Base-by-base conservation (phyloP, 2,888 invertebrate species). In the Imbricaverruca yamaguchii region DNA sequence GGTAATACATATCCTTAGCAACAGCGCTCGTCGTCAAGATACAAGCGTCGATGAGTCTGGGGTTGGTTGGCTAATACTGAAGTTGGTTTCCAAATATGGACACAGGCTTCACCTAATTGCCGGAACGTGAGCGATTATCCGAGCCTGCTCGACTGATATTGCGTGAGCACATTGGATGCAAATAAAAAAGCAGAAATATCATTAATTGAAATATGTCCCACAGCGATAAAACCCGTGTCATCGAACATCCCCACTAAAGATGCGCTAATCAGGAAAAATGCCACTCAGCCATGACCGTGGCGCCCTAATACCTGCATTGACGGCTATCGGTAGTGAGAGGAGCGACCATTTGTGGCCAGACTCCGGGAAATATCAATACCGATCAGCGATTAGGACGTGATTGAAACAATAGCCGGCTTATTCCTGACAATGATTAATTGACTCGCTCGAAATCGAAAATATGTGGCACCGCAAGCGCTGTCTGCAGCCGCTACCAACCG, bases 321-420 rank as follows among this genome's bases (percentile, higher is more conserved):
- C 25, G 39, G 25, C 23, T 25, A 67, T 15, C 69, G 3, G 15
- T 15, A 39, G 25, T 23, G 69, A 15, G 69, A 12, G 39, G 25
- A 25, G 15, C 15, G 39, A 13, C 69, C 69, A 69, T 69, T 69
- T 25, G 39, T 25, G 69, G 39, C 69, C 7, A 39, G 1, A 15
- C 6, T 7, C 15, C 13, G 13, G 69, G 69, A 69, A 69, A 69
- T 69, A 25, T 69, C 39, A 25, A 6, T 61, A 15, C 15, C 39
- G 23, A 69, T 69, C 69, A 39, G 15, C 15, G 69, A 69, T 69
- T 13, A 15, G 23, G 25, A 7, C 15, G 69, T 69, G 69, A 69
- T 69, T 69, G 69, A 69, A 69, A 69, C 69, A 69, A 69, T 69
- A 25, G 23, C 69, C 69, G 23, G 69, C 69, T 69, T 69, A 69